Base-by-base conservation (phyloP, 2,797 vertebrate genomes). In the Periparus ater region DNA sequence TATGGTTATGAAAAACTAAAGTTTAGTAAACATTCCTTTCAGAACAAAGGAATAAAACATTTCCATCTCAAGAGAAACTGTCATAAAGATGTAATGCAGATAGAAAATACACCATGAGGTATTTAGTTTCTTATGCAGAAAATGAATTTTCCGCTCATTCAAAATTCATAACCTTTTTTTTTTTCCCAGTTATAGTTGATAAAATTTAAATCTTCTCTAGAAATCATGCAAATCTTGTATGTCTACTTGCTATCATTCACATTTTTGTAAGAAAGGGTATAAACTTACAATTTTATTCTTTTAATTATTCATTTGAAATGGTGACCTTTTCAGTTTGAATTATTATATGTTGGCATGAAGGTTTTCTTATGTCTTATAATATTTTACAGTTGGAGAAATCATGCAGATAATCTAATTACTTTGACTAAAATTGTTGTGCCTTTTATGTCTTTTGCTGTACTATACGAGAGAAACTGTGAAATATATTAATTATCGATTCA, bases 381-480 rank as follows among this genome's bases (percentile, higher is more conserved):
- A 88, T 96, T 95, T 98, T 96, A 97, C 30, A 62, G 88, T 85
- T 96, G 88, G 96, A 94, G 91, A 95, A 97, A 91, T 95, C 91
- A 79, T 88, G 93, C 75, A 96, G 96, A 95, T 44, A 80, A 96
- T 95, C 94, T 93, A 97, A 97, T 97, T 97, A 89, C 95, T 96
- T 95, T 95, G 95, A 95, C 91, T 92, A 75, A 91, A 94, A 95
- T 71, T 91, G 70, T 78, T 62, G 92, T 97, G 91, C 91, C 91
- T n/a, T 90, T 97, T 97, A 91, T 96, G 62, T 95, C 83, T 93
- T 95, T 96, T 96, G 82, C 96, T 93, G 63, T 93, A 92, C 90
- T 95, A 97, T 92, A 91, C 8, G 22, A 95, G 86, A 94, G 88
- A 87, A 82, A 67, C 88, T 85, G 83, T 90, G 94, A 91, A 91